These are phyloP conservation scores for Thecophora atra DNA, from an alignment of 2,888 invertebrate species.

Conservation along the genomic window DNA sequence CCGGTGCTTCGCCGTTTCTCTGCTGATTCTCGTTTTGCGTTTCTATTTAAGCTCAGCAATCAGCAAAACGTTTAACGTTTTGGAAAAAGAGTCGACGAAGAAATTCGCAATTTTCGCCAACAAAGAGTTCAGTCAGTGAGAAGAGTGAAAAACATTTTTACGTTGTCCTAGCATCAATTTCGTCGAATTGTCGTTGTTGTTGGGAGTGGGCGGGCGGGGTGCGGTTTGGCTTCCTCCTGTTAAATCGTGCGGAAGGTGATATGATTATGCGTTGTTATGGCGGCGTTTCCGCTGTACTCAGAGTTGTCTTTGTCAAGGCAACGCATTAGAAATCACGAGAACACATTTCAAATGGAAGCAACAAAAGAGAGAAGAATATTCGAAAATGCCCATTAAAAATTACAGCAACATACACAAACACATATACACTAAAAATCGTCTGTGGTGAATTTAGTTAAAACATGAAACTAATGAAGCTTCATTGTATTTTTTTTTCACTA, in stretches of 20 bases:
- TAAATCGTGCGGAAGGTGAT: slow-evolving; percentile 66
- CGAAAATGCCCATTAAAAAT: no score
- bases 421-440: no score
- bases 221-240: slow-evolving; percentile 42
- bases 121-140: slow-evolving; percentile 30
- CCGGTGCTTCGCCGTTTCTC: slow-evolving; percentile 41
- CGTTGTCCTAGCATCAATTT: background rate
- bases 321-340: slow-evolving; percentile 24
- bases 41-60: slow-evolving; percentile 44
- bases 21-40: slow-evolving; percentile 47
- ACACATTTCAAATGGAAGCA: background rate
- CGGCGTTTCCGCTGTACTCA: slow-evolving; percentile 40
- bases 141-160: slow-evolving; percentile 20
- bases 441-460: background rate
- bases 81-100: background rate
- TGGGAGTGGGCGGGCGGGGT: slow-evolving; percentile 34
- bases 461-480: no score
- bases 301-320: slow-evolving; percentile 12
- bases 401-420: background rate
- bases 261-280: slow-evolving; percentile 60
- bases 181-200: background rate
- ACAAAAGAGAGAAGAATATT: background rate
- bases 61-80: slow-evolving; percentile 35
- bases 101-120: slow-evolving; percentile 26
- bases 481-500: no score